Percentiles rank a stretch among this genome's conserved stretches.
phyloP scores from a whole-genome alignment of 1,140 invertebrate genomes.

The Varroa destructor region DNA sequence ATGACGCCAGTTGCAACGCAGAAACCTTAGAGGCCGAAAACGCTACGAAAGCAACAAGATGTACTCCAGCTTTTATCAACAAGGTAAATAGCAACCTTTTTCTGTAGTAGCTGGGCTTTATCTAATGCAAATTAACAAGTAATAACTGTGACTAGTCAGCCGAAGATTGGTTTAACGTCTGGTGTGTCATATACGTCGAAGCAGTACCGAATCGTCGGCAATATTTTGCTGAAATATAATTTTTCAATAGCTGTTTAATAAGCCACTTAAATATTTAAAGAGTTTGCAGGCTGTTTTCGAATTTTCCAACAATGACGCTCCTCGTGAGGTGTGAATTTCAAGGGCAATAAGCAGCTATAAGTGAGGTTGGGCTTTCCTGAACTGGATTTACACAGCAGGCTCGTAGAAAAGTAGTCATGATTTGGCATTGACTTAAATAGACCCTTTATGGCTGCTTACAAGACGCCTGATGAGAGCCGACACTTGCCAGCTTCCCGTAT shows the following conservation, averaged over 20 bases:
- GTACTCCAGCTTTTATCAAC: constrained; percentile 22
- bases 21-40: background rate
- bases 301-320: too few relatives aligned
- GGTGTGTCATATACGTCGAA: background rate
- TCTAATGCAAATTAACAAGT: background rate
- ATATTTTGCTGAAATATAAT: background rate
- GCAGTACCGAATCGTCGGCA: background rate
- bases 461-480: too few relatives aligned
- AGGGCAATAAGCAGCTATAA: too few relatives aligned
- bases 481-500: too few relatives aligned
- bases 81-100: background rate
- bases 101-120: background rate
- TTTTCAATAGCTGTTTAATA: background rate
- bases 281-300: too few relatives aligned
- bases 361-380: too few relatives aligned
- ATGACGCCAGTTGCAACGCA: background rate
- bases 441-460: too few relatives aligned
- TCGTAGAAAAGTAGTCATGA: too few relatives aligned
- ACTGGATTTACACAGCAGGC: too few relatives aligned
- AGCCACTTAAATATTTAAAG: too few relatives aligned
- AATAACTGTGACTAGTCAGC: background rate
- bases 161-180: background rate
- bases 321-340: too few relatives aligned
- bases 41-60: background rate
- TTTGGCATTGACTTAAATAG: too few relatives aligned